Percentiles rank a stretch among this genome's conserved stretches.
phyloP scores from a whole-genome alignment of 2,888 invertebrate species.

The Drosophila austrosaltans region DNA sequence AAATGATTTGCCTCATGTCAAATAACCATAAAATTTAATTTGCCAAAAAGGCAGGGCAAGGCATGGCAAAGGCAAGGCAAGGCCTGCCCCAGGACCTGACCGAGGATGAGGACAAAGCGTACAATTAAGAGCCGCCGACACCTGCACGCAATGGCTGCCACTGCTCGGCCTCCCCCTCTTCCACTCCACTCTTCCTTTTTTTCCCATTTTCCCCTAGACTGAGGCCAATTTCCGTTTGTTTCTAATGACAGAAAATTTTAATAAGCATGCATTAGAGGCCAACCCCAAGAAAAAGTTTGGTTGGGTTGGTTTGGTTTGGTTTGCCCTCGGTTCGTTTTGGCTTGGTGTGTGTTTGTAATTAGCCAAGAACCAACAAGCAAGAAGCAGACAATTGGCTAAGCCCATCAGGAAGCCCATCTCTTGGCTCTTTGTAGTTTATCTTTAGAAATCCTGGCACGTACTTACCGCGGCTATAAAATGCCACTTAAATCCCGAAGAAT shows the following conservation, averaged over 20 bases:
- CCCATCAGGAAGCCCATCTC: slow-evolving; percentile 41
- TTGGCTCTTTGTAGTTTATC: slow-evolving; percentile 56
- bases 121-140: slow-evolving; percentile 50
- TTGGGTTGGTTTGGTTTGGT: slow-evolving; percentile 3
- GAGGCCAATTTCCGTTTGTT: slow-evolving; percentile 53
- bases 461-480: slow-evolving; percentile 60
- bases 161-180: too few relatives aligned
- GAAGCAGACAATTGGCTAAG: slow-evolving; percentile 22
- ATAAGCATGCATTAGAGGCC: slow-evolving; percentile 67
- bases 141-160: slow-evolving; percentile 55
- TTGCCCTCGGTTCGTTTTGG: background rate
- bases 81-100: slow-evolving; percentile 11
- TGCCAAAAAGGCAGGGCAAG: slow-evolving; percentile 35
- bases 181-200: background rate
- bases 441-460: slow-evolving; percentile 55
- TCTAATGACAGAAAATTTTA: slow-evolving; percentile 71
- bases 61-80: background rate
- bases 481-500: slow-evolving; percentile 62
- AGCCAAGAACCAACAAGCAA: slow-evolving; percentile 16
- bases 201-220: background rate
- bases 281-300: slow-evolving; percentile 31
- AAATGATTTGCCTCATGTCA: slow-evolving; percentile 58
- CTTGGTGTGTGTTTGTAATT: slow-evolving; percentile 52
- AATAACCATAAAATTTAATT: slow-evolving; percentile 69
- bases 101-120: slow-evolving; percentile 21